These are phyloP conservation scores for Setophaga petechia DNA, from an alignment of 2,113 vertebrate genomes.

Conservation along the genomic window DNA sequence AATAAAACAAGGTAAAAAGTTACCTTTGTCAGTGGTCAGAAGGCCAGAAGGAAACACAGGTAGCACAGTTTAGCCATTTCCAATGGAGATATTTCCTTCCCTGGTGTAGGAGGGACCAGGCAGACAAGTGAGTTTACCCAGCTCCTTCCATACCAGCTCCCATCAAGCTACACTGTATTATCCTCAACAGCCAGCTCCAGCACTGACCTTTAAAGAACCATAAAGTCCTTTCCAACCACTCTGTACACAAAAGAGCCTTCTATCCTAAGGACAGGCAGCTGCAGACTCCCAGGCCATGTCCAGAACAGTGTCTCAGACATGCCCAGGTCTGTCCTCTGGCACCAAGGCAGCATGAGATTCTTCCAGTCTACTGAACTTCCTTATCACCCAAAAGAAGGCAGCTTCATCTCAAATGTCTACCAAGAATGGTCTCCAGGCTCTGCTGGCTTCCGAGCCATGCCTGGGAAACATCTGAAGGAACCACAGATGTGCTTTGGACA, in stretches of 20 bases:
- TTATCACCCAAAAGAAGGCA: neutral
- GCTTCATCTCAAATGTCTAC: neutral
- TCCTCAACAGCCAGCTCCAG: neutral
- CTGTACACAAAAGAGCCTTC: neutral
- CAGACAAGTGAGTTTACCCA: neutral
- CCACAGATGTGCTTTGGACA: neutral
- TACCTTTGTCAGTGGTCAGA: neutral
- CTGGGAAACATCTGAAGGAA: slow-evolving; percentile 36
- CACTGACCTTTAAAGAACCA: neutral
- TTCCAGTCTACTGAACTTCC: neutral
- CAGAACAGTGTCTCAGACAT: neutral
- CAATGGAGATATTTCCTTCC: neutral
- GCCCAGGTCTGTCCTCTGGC: neutral
- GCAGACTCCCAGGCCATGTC: neutral
- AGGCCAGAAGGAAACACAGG: neutral
- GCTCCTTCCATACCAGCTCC: neutral
- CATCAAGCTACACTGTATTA: neutral
- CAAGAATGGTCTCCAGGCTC: neutral
- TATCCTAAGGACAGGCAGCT: neutral
- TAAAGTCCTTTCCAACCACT: neutral
- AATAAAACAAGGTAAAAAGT: slow-evolving; percentile 1
- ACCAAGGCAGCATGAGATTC: neutral
- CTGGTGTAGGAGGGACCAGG: neutral
- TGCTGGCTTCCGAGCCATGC: neutral
- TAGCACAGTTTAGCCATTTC: neutral